These are phyloP conservation scores for Siniperca knerii DNA, from an alignment of 2,113 vertebrate genomes.

Conservation along the genomic window DNA sequence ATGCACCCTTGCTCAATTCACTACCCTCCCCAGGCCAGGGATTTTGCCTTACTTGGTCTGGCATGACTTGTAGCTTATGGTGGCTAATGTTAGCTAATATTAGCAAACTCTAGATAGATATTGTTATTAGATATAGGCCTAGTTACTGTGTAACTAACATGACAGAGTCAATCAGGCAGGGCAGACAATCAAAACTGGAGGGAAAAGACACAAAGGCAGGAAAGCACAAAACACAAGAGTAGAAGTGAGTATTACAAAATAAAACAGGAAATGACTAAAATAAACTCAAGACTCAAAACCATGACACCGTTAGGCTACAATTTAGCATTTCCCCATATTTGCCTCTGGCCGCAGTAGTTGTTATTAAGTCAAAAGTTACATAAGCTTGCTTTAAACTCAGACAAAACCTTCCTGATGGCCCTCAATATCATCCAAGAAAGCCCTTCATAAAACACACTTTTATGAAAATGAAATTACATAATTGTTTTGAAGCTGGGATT, in stretches of 20 bases:
- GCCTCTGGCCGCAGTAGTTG: not conserved
- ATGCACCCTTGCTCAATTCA: not conserved
- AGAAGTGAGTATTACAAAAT: too few relatives aligned
- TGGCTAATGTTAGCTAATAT: too few relatives aligned
- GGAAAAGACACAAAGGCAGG: too few relatives aligned
- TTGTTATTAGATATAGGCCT: not conserved
- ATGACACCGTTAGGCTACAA: too few relatives aligned
- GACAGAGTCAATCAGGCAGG: not conserved
- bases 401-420: not conserved
- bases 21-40: too few relatives aligned
- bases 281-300: too few relatives aligned
- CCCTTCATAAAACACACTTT: not conserved
- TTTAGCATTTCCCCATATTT: not conserved
- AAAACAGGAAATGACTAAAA: too few relatives aligned
- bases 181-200: too few relatives aligned
- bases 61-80: not conserved
- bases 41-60: not conserved
- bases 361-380: not conserved
- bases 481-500: not conserved
- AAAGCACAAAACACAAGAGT: too few relatives aligned
- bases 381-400: not conserved
- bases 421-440: not conserved
- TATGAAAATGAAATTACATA: not conserved
- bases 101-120: not conserved
- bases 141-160: not conserved